Conservation (phyloP, 1,140 invertebrate genomes). For the Ptiloglossa arizonensis region DNA sequence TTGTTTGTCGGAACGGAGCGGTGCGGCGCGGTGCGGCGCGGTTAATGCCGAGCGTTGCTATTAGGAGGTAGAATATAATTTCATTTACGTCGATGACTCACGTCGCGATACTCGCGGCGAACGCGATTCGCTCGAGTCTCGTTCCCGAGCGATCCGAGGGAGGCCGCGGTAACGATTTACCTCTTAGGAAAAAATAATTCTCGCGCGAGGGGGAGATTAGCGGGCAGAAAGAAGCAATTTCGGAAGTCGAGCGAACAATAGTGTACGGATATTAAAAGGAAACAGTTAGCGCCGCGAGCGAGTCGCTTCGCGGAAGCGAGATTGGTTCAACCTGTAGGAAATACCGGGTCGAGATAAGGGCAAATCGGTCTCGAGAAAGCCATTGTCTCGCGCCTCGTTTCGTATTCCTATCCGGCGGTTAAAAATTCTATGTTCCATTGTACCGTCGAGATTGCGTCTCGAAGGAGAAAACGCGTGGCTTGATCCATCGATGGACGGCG, state of each 20-base stretch:
- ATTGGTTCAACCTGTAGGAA: slow-evolving; percentile 61
- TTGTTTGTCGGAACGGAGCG: slow-evolving; percentile 47
- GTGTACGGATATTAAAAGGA: slow-evolving; percentile 25
- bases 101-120: slow-evolving; percentile 48
- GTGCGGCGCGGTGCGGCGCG: no score
- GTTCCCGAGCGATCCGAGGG: not conserved
- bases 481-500: not conserved
- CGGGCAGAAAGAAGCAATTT: slow-evolving; percentile 19
- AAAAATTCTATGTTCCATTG: slow-evolving; percentile 67
- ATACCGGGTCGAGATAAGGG: slow-evolving; percentile 65
- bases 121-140: slow-evolving; percentile 55
- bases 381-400: slow-evolving; percentile 68
- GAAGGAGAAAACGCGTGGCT: slow-evolving; percentile 43
- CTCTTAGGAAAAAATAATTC: not conserved
- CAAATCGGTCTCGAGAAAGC: slow-evolving; percentile 62
- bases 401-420: slow-evolving; percentile 62
- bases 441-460: slow-evolving; percentile 65
- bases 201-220: not conserved
- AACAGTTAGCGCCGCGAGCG: not conserved
- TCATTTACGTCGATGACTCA: slow-evolving; percentile 66
- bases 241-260: slow-evolving; percentile 6
- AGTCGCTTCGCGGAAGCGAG: slow-evolving; percentile 47
- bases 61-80: slow-evolving; percentile 63
- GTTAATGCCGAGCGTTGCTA: slow-evolving; percentile 58
- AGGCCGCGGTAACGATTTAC: not conserved